phyloP scores from a whole-genome alignment of 1,140 invertebrate genomes.

The Drosophila punjabiensis region DNA sequence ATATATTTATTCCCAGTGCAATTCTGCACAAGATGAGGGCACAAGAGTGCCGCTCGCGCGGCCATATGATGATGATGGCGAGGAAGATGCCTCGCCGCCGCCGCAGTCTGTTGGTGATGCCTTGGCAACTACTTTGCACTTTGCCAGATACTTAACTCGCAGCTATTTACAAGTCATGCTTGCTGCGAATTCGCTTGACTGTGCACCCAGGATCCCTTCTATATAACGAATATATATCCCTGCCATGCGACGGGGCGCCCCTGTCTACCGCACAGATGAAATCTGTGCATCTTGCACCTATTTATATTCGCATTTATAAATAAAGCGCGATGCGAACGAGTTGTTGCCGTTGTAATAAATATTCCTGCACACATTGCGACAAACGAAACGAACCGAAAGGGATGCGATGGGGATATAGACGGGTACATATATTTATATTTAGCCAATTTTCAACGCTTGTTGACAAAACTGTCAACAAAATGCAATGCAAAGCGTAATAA shows the following conservation, averaged over 20 bases:
- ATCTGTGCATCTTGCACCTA: constrained; percentile 77
- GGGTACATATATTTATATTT: constrained; percentile 82
- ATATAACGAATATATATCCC: constrained; percentile 2
- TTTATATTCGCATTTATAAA: constrained; percentile 83
- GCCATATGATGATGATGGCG: constrained; percentile 19
- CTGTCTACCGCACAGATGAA: too few species aligned
- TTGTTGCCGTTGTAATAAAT: constrained; percentile 83
- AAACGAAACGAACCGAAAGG: constrained; percentile 42
- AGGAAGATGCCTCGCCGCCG: constrained; percentile 27
- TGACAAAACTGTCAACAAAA: constrained; percentile 85
- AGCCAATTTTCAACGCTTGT: constrained; percentile 85
- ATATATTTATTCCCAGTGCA: not conserved
- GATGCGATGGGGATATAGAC: constrained; percentile 28
- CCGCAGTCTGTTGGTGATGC: constrained; percentile 48
- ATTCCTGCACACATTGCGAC: constrained; percentile 66
- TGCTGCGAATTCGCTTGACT: constrained; percentile 83
- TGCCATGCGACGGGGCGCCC: too few species aligned
- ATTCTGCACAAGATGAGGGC: constrained; percentile 5
- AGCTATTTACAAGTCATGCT: constrained; percentile 85
- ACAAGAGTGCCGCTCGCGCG: too few species aligned
- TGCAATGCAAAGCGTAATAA: constrained; percentile 83
- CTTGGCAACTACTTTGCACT: constrained; percentile 84
- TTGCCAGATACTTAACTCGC: constrained; percentile 85
- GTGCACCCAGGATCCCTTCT: constrained; percentile 47
- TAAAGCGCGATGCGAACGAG: constrained; percentile 74